Conservation (phyloP, 2,113 vertebrate genomes). For the Gracilinanus agilis region DNA sequence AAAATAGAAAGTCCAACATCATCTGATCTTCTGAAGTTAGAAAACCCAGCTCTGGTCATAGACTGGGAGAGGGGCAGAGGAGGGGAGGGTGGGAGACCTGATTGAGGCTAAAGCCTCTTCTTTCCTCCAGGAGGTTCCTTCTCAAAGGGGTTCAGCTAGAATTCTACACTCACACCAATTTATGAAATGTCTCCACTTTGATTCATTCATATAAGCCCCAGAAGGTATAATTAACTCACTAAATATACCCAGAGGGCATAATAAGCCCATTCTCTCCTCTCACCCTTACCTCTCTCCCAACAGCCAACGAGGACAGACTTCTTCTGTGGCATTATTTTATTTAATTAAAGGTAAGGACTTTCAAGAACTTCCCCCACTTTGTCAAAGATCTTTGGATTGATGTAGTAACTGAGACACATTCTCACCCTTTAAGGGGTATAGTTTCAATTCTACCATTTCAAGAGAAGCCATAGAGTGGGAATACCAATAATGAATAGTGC, state of each 20-base stretch:
- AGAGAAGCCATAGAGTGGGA: not conserved
- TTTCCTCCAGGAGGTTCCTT: not conserved
- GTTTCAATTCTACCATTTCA: not conserved
- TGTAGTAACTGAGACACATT: not conserved
- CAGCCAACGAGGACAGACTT: not conserved
- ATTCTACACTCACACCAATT: not conserved
- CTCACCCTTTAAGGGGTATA: not conserved
- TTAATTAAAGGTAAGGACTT: not conserved
- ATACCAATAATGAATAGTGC: not conserved
- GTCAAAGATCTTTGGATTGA: not conserved
- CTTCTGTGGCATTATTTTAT: not conserved
- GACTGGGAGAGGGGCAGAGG: not conserved
- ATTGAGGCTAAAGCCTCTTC: not conserved
- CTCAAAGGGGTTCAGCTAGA: not conserved
- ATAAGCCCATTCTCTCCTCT: not conserved
- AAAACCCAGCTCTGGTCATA: not conserved
- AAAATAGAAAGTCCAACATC: not conserved
- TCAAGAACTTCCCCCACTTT: not conserved
- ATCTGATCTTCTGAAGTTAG: not conserved
- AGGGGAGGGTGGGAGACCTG: not conserved
- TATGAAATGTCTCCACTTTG: not conserved
- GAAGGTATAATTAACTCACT: not conserved
- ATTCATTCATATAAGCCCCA: not conserved
- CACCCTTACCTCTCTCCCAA: not conserved
- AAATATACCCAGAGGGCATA: not conserved